These are phyloP conservation scores for Heliconius melpomene DNA, from an alignment of 1,140 invertebrate genomes.

Conservation along the genomic window DNA sequence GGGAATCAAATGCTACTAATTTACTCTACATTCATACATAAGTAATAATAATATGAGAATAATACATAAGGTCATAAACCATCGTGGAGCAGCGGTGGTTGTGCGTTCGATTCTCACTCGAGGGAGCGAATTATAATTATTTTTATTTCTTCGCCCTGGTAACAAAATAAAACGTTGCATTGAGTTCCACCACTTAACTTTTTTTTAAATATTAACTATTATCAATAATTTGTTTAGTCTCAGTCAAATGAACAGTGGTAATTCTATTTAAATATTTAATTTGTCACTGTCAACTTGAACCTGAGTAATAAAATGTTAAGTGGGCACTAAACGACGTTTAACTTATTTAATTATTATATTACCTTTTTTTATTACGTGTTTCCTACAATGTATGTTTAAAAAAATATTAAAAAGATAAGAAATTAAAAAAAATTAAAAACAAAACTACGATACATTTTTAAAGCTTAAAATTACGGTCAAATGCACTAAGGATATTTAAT, in stretches of 20 bases:
- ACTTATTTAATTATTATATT: neutral
- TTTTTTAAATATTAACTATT: neutral
- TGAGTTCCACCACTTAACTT: neutral
- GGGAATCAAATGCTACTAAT: neutral
- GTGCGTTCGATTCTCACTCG: neutral
- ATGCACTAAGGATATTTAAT: neutral
- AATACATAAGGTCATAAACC: neutral
- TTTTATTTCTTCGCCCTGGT: neutral
- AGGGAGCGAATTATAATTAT: neutral
- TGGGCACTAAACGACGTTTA: neutral
- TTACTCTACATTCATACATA: neutral
- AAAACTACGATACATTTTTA: too few relatives aligned
- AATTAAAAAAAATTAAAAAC: too few relatives aligned
- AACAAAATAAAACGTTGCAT: neutral
- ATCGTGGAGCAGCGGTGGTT: neutral
- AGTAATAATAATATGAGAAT: neutral
- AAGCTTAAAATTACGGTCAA: neutral
- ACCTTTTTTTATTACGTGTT: neutral
- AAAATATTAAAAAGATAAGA: too few relatives aligned
- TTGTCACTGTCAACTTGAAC: constrained; percentile 1
- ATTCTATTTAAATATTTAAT: neutral
- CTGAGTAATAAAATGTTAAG: neutral
- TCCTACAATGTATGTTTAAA: neutral
- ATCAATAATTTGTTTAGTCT: neutral
- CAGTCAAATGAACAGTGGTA: neutral